Percentiles rank a stretch among this genome's conserved stretches.
Evolutionary conservation across 2,888 invertebrate species (phyloP).

Genomic region (Matsumyia berberina): DNA sequence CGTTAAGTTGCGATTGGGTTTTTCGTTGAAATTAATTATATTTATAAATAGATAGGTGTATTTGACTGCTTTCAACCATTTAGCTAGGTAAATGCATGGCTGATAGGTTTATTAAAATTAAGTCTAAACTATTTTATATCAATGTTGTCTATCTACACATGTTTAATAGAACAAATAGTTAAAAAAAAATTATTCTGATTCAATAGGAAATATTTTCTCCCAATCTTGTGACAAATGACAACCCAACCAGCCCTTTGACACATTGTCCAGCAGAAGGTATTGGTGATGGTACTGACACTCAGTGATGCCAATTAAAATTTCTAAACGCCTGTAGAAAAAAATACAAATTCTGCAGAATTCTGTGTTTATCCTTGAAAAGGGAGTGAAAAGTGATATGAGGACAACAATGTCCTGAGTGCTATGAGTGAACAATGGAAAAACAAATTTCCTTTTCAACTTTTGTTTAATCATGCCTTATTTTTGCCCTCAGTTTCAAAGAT

Average conservation of each 20-base stretch:
- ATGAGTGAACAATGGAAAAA: too few relatives aligned
- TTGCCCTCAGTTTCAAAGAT: background rate
- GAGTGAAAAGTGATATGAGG: background rate
- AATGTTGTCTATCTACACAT: background rate
- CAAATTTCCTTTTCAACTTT: constrained; percentile 2
- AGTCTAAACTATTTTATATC: background rate
- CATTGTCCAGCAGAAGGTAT: background rate
- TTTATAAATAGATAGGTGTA: background rate
- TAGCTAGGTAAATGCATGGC: constrained; percentile 9
- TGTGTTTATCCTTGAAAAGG: background rate
- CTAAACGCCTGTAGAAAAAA: background rate
- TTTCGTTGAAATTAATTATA: constrained; percentile 10
- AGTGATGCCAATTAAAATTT: background rate
- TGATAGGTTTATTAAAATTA: background rate
- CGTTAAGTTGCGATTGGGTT: background rate
- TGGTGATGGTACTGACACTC: constrained; percentile 10
- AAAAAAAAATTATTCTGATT: background rate
- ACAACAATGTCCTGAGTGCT: background rate
- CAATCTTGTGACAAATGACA: constrained; percentile 53
- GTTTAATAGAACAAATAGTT: background rate
- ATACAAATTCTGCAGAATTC: background rate
- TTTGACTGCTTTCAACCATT: background rate
- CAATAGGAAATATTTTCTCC: constrained; percentile 33
- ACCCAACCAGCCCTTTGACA: constrained; percentile 12
- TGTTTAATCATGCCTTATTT: background rate